Evolutionary conservation across 2,113 vertebrate species (phyloP).

Genomic region (Girardinichthys multiradiatus): DNA sequence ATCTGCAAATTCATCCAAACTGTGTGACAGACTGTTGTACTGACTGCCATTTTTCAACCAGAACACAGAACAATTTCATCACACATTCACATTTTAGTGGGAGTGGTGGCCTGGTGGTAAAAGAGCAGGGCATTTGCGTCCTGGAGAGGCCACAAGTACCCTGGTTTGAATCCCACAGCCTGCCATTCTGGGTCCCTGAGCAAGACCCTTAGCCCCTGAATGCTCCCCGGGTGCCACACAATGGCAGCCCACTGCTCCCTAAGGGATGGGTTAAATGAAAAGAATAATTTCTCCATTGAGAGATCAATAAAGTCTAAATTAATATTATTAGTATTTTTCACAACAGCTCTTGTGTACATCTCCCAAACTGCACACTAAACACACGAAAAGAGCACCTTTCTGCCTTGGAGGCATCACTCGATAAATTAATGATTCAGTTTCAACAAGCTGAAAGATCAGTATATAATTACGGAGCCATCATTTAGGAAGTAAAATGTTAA

Average conservation of each 20-base stretch:
- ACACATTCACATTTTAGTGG: not conserved
- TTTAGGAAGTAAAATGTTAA: not conserved
- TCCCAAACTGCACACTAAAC: slow-evolving; percentile 11
- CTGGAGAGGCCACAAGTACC: too few species aligned
- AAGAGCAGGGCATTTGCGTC: too few species aligned
- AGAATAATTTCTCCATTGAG: too few species aligned
- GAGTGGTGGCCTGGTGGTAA: too few species aligned
- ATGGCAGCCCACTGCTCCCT: too few species aligned
- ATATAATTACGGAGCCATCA: not conserved
- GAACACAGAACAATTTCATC: slow-evolving; percentile 16
- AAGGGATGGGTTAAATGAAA: too few species aligned
- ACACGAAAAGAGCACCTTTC: not conserved
- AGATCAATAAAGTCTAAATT: too few species aligned
- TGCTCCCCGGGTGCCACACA: too few species aligned
- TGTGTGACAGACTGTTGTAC: slow-evolving; percentile 6
- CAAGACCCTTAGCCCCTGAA: too few species aligned
- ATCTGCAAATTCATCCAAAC: slow-evolving; percentile 1
- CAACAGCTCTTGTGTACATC: slow-evolving; percentile 17
- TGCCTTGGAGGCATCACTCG: not conserved
- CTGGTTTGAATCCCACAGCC: too few species aligned
- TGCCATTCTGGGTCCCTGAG: too few species aligned
- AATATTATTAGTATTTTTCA: too few species aligned
- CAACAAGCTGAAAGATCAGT: not conserved
- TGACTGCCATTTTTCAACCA: slow-evolving; percentile 8
- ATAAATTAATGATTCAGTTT: slow-evolving; percentile 14